These are phyloP conservation scores for Dilophus febrilis DNA, from an alignment of 2,888 invertebrate species.

Conservation along the genomic window DNA sequence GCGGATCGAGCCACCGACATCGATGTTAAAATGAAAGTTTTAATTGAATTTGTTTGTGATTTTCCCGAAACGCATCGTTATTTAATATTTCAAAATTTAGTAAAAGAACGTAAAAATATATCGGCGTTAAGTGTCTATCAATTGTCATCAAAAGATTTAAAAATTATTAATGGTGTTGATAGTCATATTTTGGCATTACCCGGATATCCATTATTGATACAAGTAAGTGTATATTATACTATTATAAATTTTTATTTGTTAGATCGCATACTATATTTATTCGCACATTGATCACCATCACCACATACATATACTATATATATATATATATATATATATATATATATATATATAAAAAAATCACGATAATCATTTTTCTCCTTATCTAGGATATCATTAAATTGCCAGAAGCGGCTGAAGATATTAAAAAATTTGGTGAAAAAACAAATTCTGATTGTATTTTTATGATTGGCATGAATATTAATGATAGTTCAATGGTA, in stretches of 20 bases:
- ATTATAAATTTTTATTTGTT: too few species aligned
- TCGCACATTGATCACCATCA: too few species aligned
- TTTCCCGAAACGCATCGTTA: conserved; percentile 27
- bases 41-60: conserved; percentile 38
- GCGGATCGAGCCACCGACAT: conserved; percentile 48
- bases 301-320: too few species aligned
- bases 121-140: conserved; percentile 44
- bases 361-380: too few species aligned
- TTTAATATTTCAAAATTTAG: conserved; percentile 34
- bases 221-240: too few species aligned
- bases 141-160: conserved; percentile 59
- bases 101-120: conserved; percentile 48
- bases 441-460: conserved; percentile 30
- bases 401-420: conserved; percentile 30
- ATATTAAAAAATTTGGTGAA: conserved; percentile 34
- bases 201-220: conserved; percentile 26
- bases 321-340: too few species aligned
- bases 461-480: conserved; percentile 45
- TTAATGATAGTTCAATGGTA: conserved; percentile 28
- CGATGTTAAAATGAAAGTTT: conserved; percentile 40
- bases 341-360: conserved; percentile 12
- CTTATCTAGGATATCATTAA: conserved; percentile 33
- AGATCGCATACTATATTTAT: too few species aligned
- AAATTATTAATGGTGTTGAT: conserved; percentile 39
- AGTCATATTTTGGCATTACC: conserved; percentile 36